Conservation (phyloP, 35 echinoderm and acorn worm species). For the Ophiothrix spiculata region DNA sequence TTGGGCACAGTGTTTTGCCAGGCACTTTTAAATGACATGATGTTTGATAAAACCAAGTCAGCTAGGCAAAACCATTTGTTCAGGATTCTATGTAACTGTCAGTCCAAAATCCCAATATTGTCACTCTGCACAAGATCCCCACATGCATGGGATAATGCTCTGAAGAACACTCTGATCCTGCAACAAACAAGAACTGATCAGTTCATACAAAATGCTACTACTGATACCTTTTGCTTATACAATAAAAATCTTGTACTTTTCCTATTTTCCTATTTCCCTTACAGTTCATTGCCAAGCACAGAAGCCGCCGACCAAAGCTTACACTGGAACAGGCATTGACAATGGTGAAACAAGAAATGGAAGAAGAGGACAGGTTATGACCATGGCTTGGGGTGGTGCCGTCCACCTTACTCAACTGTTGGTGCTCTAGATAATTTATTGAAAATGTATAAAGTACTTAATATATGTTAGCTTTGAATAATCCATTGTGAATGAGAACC, state of each 20-base stretch:
- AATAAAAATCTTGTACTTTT: not conserved
- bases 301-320: slow-evolving; percentile 21
- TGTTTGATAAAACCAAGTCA: too few species aligned
- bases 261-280: not conserved
- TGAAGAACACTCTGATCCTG: not conserved
- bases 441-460: too few species aligned
- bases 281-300: slow-evolving; percentile 30
- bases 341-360: slow-evolving; percentile 51
- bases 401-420: too few species aligned
- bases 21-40: too few species aligned
- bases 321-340: slow-evolving; percentile 47
- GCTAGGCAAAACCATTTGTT: too few species aligned
- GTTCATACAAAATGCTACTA: not conserved
- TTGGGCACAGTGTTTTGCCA: too few species aligned
- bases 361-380: slow-evolving; percentile 34
- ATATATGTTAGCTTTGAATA: too few species aligned
- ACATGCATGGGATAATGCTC: not conserved
- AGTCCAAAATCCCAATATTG: not conserved
- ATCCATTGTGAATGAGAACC: too few species aligned
- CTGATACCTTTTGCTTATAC: not conserved
- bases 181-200: not conserved
- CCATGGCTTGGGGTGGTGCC: too few species aligned
- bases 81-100: too few species aligned
- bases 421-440: too few species aligned
- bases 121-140: not conserved